Evolutionary conservation across 2,113 vertebrate species (phyloP).

Genomic region (Gallinago undulata): DNA sequence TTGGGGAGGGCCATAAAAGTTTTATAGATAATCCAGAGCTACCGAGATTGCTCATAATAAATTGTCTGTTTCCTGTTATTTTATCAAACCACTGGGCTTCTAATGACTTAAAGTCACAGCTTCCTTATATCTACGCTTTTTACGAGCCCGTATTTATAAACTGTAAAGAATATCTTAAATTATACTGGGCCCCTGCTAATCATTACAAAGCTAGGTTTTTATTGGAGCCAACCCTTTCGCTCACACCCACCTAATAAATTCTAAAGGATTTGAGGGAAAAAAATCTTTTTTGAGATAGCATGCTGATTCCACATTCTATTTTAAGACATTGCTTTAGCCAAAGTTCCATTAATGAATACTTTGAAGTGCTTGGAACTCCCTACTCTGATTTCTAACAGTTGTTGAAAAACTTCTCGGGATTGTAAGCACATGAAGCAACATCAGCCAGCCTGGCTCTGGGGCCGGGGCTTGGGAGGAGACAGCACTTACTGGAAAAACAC

Average conservation of each 20-base stretch:
- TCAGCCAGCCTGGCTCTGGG: not conserved
- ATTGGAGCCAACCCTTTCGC: conserved; percentile 55
- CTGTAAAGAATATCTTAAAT: conserved; percentile 84
- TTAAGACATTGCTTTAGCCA: conserved; percentile 19
- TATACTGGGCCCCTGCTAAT: conserved; percentile 74
- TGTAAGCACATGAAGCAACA: not conserved
- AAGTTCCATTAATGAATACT: conserved; percentile 41
- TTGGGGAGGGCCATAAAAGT: conserved; percentile 95
- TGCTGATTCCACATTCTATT: conserved; percentile 21
- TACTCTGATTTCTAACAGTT: not conserved
- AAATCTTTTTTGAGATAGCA: not conserved
- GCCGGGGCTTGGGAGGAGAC: not conserved
- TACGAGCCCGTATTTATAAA: conserved; percentile 85
- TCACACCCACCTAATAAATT: conserved; percentile 59
- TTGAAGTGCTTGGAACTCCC: not conserved
- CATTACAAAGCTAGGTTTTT: conserved; percentile 60
- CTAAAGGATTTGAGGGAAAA: conserved; percentile 19
- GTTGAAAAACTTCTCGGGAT: not conserved
- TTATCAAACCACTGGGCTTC: conserved; percentile 89
- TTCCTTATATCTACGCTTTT: conserved; percentile 76
- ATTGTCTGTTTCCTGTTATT: conserved; percentile 97
- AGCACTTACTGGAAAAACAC: not conserved
- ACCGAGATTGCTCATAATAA: conserved; percentile 92
- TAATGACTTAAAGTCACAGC: conserved; percentile 88
- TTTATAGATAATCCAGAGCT: conserved; percentile 99